Evolutionary conservation across 2,113 vertebrate genomes (phyloP).

Genomic region (Poecilia latipinna): DNA sequence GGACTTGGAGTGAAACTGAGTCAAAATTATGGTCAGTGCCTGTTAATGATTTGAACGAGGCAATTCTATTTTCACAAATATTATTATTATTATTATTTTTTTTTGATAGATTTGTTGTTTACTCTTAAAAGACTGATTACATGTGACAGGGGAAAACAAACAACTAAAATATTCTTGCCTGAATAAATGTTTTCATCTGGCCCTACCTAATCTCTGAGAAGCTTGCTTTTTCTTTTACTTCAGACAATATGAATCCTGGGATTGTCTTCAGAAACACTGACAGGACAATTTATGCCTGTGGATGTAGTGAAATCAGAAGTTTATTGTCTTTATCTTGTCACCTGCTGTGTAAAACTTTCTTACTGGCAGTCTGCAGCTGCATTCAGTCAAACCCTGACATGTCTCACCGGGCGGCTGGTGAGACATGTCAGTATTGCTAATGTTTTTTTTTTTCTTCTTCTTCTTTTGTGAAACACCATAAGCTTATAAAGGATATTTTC

Average conservation of each 20-base stretch:
- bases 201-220: no score
- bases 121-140: no score
- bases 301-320: background rate
- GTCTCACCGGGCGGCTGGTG: background rate
- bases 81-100: no score
- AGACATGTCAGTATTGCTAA: background rate
- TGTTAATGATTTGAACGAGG: no score
- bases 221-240: background rate
- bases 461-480: background rate
- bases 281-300: background rate
- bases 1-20: no score
- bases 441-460: no score
- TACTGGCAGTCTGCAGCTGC: background rate
- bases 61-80: no score
- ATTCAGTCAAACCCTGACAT: background rate
- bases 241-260: background rate
- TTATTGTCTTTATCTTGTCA: background rate
- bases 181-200: no score
- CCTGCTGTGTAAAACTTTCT: background rate
- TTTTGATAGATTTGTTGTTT: no score
- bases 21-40: no score
- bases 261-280: background rate
- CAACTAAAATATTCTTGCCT: no score
- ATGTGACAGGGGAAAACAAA: no score
- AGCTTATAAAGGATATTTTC: background rate